These are phyloP conservation scores for Micrastur ruficollis DNA, from an alignment of 2,797 vertebrate genomes.

Conservation along the genomic window DNA sequence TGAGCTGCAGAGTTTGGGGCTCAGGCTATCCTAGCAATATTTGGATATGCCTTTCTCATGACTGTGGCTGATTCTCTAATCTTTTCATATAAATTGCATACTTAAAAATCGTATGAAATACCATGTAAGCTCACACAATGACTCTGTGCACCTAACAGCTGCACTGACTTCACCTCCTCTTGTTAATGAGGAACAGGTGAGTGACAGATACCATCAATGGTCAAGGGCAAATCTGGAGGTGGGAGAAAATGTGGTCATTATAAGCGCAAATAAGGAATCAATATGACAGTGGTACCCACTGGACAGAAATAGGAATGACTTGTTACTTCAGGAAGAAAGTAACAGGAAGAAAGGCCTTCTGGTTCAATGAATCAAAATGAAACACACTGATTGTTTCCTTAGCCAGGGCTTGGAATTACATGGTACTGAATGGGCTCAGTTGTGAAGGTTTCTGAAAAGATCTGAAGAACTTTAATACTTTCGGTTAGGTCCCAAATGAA, in stretches of 20 bases:
- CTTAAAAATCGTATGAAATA: neutral
- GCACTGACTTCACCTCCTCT: neutral
- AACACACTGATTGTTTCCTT: neutral
- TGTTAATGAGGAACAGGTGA: neutral
- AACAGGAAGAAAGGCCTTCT: neutral
- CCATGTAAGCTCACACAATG: neutral
- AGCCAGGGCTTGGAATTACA: neutral
- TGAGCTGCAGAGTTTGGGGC: neutral
- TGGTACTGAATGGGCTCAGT: neutral
- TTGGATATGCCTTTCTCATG: neutral
- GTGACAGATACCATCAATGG: neutral
- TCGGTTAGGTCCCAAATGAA: neutral
- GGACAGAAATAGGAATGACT: neutral
- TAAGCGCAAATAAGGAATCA: neutral
- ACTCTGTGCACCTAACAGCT: neutral
- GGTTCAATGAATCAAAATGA: neutral
- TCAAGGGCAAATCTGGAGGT: neutral
- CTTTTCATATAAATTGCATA: neutral
- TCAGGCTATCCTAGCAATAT: neutral
- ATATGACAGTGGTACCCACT: neutral
- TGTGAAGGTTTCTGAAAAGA: neutral
- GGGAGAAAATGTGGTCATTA: neutral
- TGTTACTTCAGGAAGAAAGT: neutral
- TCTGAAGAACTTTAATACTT: neutral
- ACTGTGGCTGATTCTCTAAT: neutral